Conservation (phyloP, 2,888 invertebrate species). For the Epinotia brunnichana region DNA sequence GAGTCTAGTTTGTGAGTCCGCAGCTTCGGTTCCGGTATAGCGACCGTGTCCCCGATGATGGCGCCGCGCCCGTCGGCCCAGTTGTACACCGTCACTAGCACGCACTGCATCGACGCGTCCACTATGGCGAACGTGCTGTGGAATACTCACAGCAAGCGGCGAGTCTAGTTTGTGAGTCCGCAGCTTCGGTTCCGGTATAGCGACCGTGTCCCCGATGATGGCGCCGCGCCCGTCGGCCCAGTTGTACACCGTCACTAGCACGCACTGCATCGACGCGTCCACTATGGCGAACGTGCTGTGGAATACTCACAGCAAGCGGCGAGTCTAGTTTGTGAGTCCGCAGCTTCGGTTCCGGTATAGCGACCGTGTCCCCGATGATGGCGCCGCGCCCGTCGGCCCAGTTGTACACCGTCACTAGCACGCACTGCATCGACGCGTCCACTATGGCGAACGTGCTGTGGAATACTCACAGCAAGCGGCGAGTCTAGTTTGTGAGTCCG, state of each 20-base stretch:
- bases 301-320: conserved; percentile 55
- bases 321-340: conserved; percentile 81
- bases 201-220: conserved; percentile 92
- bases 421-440: conserved; percentile 87
- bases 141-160: conserved; percentile 55
- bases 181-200: conserved; percentile 90
- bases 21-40: conserved; percentile 90
- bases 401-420: conserved; percentile 92
- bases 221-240: conserved; percentile 91
- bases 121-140: conserved; percentile 92
- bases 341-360: conserved; percentile 90
- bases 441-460: conserved; percentile 92
- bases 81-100: conserved; percentile 92
- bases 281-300: conserved; percentile 92
- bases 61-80: conserved; percentile 91
- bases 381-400: conserved; percentile 91
- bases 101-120: conserved; percentile 87
- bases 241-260: conserved; percentile 92
- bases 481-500: conserved; percentile 81
- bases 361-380: conserved; percentile 92
- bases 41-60: conserved; percentile 92
- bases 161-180: conserved; percentile 81
- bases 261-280: conserved; percentile 87
- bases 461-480: conserved; percentile 55
- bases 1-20: conserved; percentile 81